Evolutionary conservation across 2,113 vertebrate species (phyloP).

Genomic region (Cyprinodon brontotheroides): DNA sequence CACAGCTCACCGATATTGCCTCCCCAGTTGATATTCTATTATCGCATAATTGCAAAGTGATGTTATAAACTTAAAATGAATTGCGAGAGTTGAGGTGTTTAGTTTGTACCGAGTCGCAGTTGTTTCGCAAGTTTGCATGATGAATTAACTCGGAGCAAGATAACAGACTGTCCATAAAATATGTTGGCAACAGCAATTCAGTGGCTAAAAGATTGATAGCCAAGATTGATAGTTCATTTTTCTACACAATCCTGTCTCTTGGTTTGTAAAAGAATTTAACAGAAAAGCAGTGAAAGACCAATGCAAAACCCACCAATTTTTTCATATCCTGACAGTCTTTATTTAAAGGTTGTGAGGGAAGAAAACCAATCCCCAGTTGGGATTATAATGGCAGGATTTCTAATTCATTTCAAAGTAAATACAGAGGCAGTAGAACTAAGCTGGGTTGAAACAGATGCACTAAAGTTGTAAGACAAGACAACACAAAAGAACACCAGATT

Average conservation of each 20-base stretch:
- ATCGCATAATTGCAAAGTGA: slow-evolving; percentile 14
- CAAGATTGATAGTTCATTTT: not conserved
- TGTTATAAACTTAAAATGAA: slow-evolving; percentile 19
- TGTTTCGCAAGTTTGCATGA: not conserved
- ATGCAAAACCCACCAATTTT: not conserved
- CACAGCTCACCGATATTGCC: slow-evolving; percentile 2
- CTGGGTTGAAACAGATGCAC: no score
- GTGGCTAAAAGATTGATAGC: not conserved
- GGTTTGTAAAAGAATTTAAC: not conserved
- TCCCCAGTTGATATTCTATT: slow-evolving; percentile 33
- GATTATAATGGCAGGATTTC: not conserved
- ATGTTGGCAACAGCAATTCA: not conserved
- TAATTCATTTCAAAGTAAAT: not conserved
- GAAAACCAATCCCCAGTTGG: not conserved
- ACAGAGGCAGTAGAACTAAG: no score
- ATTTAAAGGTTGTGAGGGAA: not conserved
- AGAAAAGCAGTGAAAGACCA: not conserved
- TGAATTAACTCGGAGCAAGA: not conserved
- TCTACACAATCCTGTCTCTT: not conserved
- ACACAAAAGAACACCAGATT: not conserved
- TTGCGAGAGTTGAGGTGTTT: slow-evolving; percentile 2
- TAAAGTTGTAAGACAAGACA: not conserved
- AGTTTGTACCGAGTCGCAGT: not conserved
- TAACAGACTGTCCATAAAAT: not conserved
- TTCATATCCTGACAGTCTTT: not conserved